These are phyloP conservation scores for Puntigrus tetrazona DNA, from an alignment of 2,113 vertebrate species.

Conservation along the genomic window DNA sequence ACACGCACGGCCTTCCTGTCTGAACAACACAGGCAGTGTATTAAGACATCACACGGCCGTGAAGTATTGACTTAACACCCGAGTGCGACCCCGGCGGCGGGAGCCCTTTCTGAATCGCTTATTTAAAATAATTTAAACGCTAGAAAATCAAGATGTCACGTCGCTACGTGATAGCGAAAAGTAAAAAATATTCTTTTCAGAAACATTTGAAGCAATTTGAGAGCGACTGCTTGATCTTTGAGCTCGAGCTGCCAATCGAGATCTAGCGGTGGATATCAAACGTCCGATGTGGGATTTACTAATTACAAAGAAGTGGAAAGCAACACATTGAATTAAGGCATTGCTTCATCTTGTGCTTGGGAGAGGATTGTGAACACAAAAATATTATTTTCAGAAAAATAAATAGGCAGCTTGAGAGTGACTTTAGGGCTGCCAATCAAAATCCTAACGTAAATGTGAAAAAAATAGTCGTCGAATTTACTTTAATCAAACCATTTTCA, in stretches of 20 bases:
- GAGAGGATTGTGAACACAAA: no score
- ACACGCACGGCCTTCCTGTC: constrained; percentile 72
- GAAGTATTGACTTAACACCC: constrained; percentile 76
- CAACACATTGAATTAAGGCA: background rate
- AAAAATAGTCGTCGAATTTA: no score
- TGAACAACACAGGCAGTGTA: constrained; percentile 77
- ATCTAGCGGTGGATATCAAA: background rate
- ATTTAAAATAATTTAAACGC: constrained; percentile 68
- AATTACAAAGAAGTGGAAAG: background rate
- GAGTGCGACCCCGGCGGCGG: constrained; percentile 73
- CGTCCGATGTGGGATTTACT: background rate
- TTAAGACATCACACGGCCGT: constrained; percentile 80
- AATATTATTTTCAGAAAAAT: no score
- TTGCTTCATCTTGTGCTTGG: no score
- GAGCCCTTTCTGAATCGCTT: constrained; percentile 63
- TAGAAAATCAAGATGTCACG: constrained; percentile 58
- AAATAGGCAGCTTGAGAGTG: no score
- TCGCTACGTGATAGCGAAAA: background rate
- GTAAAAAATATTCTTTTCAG: background rate
- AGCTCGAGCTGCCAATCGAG: background rate
- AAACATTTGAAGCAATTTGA: constrained; percentile 27
- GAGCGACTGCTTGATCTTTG: background rate
- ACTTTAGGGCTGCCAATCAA: no score
- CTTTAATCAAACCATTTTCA: no score
- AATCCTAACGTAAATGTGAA: no score